Evolutionary conservation across 2,113 vertebrate genomes (phyloP).

Genomic region (Triplophysa siluroides): DNA sequence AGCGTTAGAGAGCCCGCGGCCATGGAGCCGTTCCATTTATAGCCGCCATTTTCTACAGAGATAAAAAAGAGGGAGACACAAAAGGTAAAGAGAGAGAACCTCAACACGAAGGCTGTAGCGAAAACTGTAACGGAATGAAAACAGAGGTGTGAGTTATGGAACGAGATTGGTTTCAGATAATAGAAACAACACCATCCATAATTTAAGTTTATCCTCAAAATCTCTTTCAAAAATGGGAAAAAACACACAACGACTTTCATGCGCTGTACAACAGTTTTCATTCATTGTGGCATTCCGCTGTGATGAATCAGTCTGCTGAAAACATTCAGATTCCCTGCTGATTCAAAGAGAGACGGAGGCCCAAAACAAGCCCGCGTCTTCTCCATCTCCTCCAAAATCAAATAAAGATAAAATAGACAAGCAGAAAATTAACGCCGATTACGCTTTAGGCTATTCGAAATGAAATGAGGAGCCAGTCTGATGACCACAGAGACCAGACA

Average conservation of each 20-base stretch:
- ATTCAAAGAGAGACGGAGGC: neutral
- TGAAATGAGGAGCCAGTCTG: constrained; percentile 3
- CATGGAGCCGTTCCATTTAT: constrained; percentile 42
- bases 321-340: constrained; percentile 27
- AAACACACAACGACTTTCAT: neutral
- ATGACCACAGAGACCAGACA: constrained; percentile 34
- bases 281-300: constrained; percentile 23
- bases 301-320: constrained; percentile 14
- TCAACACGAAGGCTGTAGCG: too few species aligned
- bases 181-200: too few species aligned
- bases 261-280: neutral
- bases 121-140: too few species aligned
- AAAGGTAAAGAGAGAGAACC: neutral
- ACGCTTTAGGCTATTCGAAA: constrained; percentile 11
- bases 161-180: too few species aligned
- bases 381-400: constrained; percentile 10
- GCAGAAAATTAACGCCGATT: neutral
- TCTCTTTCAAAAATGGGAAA: constrained; percentile 1
- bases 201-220: neutral
- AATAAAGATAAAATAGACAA: constrained; percentile 24
- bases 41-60: constrained; percentile 33
- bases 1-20: constrained; percentile 43
- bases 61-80: constrained; percentile 1
- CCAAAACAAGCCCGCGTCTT: constrained; percentile 9
- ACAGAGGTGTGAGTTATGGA: too few species aligned